Conservation (phyloP, 2,797 vertebrate genomes). For the Notolepis coatsorum region DNA sequence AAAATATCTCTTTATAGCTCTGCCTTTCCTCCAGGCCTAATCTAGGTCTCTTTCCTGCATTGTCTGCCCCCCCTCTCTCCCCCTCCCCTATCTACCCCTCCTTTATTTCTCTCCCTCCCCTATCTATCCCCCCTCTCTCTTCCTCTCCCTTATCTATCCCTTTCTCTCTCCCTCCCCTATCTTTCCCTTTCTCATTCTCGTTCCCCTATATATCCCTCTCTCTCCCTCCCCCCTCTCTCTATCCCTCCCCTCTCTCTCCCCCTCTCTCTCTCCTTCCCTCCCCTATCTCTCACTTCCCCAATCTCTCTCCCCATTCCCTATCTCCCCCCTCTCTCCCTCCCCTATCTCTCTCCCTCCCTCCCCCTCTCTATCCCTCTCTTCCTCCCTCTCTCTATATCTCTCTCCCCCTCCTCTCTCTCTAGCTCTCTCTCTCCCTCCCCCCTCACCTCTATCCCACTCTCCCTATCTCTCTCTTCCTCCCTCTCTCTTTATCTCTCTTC, state of each 20-base stretch:
- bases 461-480: slow-evolving; percentile 40
- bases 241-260: not conserved
- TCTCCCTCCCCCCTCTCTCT: not conserved
- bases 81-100: slow-evolving; percentile 32
- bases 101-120: not conserved
- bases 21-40: slow-evolving; percentile 31
- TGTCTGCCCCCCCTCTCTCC: slow-evolving; percentile 41
- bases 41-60: slow-evolving; percentile 49
- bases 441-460: slow-evolving; percentile 23
- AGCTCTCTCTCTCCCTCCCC: not conserved
- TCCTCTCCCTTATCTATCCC: not conserved
- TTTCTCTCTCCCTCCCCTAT: slow-evolving; percentile 2
- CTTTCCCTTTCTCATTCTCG: slow-evolving; percentile 15
- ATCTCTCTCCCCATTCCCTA: not conserved
- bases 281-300: slow-evolving; percentile 25
- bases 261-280: not conserved
- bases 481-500: slow-evolving; percentile 43
- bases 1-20: slow-evolving; percentile 15
- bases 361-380: not conserved
- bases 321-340: slow-evolving; percentile 5
- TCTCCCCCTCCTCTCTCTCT: slow-evolving; percentile 17
- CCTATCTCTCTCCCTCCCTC: not conserved
- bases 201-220: no score
- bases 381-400: no score
- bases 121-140: not conserved